Percentiles rank a stretch among this genome's conserved stretches.
Conservation (phyloP, 2,797 vertebrate genomes). For the Triplophysa bombifrons region DNA sequence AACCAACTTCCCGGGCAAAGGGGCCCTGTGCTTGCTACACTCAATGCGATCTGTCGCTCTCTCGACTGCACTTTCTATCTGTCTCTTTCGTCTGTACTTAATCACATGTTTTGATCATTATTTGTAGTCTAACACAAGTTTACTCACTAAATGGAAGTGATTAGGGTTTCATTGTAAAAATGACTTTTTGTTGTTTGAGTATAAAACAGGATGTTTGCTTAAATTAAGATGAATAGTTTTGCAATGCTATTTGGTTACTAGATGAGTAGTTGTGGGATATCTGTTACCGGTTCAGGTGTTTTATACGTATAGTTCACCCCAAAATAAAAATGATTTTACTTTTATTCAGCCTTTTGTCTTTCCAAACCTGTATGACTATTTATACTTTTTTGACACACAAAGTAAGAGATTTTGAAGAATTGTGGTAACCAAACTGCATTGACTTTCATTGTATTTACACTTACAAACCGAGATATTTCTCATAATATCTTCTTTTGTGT, state of each 20-base stretch:
- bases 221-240: not conserved
- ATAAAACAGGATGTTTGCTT: not conserved
- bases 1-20: constrained; percentile 64
- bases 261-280: not conserved
- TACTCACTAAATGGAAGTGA: not conserved
- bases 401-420: too few relatives aligned
- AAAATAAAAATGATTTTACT: too few relatives aligned
- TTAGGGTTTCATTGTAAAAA: not conserved
- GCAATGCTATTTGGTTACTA: not conserved
- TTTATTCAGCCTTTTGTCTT: too few relatives aligned
- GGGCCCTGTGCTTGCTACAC: constrained; percentile 38
- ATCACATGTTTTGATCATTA: constrained; percentile 58
- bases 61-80: constrained; percentile 19
- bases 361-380: too few relatives aligned
- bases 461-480: too few relatives aligned
- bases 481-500: too few relatives aligned
- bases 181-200: not conserved
- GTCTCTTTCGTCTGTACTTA: constrained; percentile 55
- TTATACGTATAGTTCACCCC: too few relatives aligned
- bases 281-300: too few relatives aligned
- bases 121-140: not conserved
- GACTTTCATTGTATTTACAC: too few relatives aligned
- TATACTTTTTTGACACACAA: too few relatives aligned
- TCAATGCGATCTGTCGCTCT: constrained; percentile 32
- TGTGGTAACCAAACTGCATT: too few relatives aligned